Evolutionary conservation across 1,140 invertebrate species (phyloP).

Genomic region (Mamestra configurata): DNA sequence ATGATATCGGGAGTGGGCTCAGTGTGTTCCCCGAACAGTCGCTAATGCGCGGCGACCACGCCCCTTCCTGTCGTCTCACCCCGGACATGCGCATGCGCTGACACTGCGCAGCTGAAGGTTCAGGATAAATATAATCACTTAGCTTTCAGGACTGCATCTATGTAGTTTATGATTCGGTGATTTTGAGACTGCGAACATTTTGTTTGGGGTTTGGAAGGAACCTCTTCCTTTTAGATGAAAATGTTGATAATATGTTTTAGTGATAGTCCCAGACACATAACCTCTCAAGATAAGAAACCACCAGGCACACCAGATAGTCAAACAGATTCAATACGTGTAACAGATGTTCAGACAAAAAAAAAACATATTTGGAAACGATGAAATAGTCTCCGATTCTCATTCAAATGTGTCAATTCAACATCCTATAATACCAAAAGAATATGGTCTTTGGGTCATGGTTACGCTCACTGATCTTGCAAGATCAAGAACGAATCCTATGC

Average conservation of each 20-base stretch:
- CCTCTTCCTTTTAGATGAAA: too few relatives aligned
- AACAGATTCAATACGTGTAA: too few relatives aligned
- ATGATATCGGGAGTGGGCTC: slow-evolving; percentile 51
- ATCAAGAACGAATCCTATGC: slow-evolving; percentile 2
- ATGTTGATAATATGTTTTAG: too few relatives aligned
- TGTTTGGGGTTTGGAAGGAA: neutral
- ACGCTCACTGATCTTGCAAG: too few relatives aligned
- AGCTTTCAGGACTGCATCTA: slow-evolving; percentile 22
- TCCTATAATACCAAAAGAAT: neutral
- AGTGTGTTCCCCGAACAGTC: slow-evolving; percentile 70
- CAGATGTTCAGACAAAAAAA: too few relatives aligned
- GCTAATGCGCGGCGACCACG: slow-evolving; percentile 66
- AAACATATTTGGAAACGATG: too few relatives aligned
- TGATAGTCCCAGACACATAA: too few relatives aligned
- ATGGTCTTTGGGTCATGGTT: too few relatives aligned
- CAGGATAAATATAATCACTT: slow-evolving; percentile 40
- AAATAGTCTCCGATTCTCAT: neutral
- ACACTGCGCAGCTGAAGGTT: slow-evolving; percentile 38
- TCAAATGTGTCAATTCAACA: neutral
- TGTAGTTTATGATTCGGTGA: neutral
- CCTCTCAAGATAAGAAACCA: too few relatives aligned
- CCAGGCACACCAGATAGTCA: too few relatives aligned
- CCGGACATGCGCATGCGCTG: slow-evolving; percentile 35
- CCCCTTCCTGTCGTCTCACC: slow-evolving; percentile 74
- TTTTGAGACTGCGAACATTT: neutral